phyloP scores from a whole-genome alignment of 2,113 vertebrate species.

The Nibea coibor region DNA sequence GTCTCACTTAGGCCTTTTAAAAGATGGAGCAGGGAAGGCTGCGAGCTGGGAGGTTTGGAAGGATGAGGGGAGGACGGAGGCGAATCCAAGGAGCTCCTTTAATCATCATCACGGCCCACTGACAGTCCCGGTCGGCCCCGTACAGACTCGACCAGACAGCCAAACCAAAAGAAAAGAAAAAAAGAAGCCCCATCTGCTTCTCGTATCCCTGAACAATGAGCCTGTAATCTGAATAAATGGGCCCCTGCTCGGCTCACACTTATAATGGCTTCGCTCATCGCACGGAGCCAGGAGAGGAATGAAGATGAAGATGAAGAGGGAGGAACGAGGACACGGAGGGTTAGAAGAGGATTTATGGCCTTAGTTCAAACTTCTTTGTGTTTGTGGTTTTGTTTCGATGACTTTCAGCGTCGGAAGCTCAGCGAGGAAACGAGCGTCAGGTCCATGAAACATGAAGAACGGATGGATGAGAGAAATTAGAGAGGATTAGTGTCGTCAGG shows the following conservation, averaged over 20 bases:
- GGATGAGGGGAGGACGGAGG: constrained; percentile 27
- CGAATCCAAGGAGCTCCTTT: constrained; percentile 67
- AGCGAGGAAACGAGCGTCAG: neutral
- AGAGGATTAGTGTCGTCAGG: constrained; percentile 28
- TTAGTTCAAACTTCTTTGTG: neutral
- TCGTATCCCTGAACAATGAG: constrained; percentile 69
- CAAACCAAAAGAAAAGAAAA: constrained; percentile 23
- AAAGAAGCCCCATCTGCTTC: constrained; percentile 76
- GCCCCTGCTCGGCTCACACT: constrained; percentile 50
- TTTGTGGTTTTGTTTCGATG: neutral
- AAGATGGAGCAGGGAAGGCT: constrained; percentile 14
- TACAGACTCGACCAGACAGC: constrained; percentile 51
- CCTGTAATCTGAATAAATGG: constrained; percentile 84
- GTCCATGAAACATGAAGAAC: neutral
- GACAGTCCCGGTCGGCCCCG: constrained; percentile 56
- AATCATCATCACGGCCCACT: constrained; percentile 80
- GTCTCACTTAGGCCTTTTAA: constrained; percentile 19
- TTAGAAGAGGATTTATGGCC: neutral
- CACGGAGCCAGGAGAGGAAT: constrained; percentile 16
- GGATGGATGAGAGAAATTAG: constrained; percentile 1
- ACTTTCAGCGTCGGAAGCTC: neutral
- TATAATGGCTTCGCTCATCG: constrained; percentile 60
- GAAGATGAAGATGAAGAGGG: constrained; percentile 49
- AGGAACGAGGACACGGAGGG: neutral
- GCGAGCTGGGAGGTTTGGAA: neutral